Base-by-base conservation (phyloP, 1,140 invertebrate species). In the Drosophila bocqueti region DNA sequence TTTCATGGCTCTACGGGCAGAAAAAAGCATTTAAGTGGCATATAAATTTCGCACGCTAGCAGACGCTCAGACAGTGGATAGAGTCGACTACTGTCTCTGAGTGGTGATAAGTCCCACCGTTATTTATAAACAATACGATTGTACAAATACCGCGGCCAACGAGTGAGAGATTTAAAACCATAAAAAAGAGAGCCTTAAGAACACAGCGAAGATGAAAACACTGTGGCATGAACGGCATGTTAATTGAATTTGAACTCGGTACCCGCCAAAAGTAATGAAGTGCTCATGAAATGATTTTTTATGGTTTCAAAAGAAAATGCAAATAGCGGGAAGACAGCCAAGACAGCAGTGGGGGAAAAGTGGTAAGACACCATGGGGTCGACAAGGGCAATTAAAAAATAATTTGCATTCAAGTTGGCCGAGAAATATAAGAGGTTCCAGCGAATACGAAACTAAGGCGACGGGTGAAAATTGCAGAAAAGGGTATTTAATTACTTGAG, bases 11-110 rank as follows among this genome's bases (percentile, higher is more conserved):
- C 43, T 71, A 11, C 55, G 67, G 61, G 55, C 61, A 57, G 58
- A 83, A 83, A 79, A 83, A 76, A 64, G 66, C 61, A 76, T 79
- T 83, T 87, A 86, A 79, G 76, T 80, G 80, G 76, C 61, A 67
- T 50, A 87, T 83, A 86, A 87, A 86, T 87, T 86, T 74, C 34
- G 42, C 47, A 76, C 63, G 69, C 43, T 57, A 54, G 21, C 47
- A 72, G 38, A 64, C 29, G 21, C 71, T 52, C 31, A 54, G 38
- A 79, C 43, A 7, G 46, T 29, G 47, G 21, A 38, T 67, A 50
- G 5, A 38, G 62, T 55, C 38, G 31, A 24, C 46, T 26, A 49
- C 47, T 55, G 50, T 31, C 50, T 46, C 36, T 40, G 36, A 43
- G 52, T 26, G 42, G 60, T 31, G 75, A 83, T 83, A 83, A 82